phyloP scores from a whole-genome alignment of 2,888 invertebrate species.

The Nemapogon koenigi region DNA sequence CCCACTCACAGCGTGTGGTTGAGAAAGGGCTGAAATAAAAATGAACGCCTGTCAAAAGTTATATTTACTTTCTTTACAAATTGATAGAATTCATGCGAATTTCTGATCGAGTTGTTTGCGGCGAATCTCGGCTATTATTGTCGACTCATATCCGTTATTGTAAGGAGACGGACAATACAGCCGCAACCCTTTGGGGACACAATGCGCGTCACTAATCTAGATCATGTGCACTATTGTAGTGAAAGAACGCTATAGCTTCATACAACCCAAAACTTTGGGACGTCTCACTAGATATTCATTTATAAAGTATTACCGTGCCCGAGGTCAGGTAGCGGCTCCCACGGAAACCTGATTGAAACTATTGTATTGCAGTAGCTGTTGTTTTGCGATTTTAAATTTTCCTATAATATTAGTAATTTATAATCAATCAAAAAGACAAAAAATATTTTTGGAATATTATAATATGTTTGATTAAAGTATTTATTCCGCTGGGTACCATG shows the following conservation, averaged over 20 bases:
- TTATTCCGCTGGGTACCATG: no score
- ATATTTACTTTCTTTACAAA: constrained; percentile 37
- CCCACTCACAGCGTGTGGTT: constrained; percentile 6
- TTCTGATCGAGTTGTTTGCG: constrained; percentile 27
- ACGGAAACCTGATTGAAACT: no score
- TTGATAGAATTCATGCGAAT: constrained; percentile 31
- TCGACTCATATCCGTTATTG: constrained; percentile 22
- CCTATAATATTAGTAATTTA: no score
- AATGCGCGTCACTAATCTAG: constrained; percentile 49
- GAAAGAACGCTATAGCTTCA: not conserved
- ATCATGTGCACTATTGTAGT: constrained; percentile 44
- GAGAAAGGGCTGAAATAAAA: constrained; percentile 13
- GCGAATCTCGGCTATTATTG: constrained; percentile 25
- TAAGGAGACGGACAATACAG: constrained; percentile 30
- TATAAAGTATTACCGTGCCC: constrained; percentile 30
- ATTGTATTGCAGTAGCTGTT: no score
- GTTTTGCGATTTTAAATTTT: no score
- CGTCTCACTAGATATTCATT: constrained; percentile 40
- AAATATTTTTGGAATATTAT: no score
- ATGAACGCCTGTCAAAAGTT: constrained; percentile 26
- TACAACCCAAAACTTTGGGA: constrained; percentile 22
- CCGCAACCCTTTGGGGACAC: constrained; percentile 50
- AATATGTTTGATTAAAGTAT: no score
- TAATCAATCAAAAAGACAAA: no score
- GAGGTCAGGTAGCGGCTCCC: constrained; percentile 57